Percentiles rank a stretch among this genome's conserved stretches.
Evolutionary conservation across 2,797 vertebrate species (phyloP).

Genomic region (Leptatherina wallacei): DNA sequence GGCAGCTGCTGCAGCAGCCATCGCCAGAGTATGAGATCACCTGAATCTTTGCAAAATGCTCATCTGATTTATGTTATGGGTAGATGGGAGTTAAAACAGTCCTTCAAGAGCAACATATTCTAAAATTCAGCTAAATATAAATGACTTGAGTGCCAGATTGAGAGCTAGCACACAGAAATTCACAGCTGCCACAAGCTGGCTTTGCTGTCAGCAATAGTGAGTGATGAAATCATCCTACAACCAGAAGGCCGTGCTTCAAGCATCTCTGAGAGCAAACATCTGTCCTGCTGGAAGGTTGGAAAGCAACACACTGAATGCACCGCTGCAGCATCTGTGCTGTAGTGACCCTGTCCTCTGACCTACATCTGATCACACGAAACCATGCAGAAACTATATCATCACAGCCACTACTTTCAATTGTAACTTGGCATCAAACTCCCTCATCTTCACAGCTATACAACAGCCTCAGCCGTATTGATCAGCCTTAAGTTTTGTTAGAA

Average conservation of each 20-base stretch:
- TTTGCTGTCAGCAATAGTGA: constrained; percentile 63
- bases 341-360: constrained; percentile 68
- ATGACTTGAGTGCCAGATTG: constrained; percentile 19
- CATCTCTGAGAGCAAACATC: constrained; percentile 63
- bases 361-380: constrained; percentile 47
- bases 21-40: constrained; percentile 40
- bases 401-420: constrained; percentile 3
- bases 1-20: constrained; percentile 58
- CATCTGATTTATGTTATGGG: constrained; percentile 17
- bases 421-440: neutral
- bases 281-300: constrained; percentile 61
- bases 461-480: neutral
- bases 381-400: constrained; percentile 1
- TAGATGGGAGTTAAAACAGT: constrained; percentile 3
- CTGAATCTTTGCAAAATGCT: constrained; percentile 30
- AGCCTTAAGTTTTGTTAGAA: neutral
- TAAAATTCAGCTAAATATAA: constrained; percentile 16
- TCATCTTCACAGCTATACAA: neutral
- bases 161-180: constrained; percentile 45
- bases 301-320: constrained; percentile 46
- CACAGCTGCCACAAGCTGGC: constrained; percentile 60
- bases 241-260: constrained; percentile 55
- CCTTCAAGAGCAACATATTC: constrained; percentile 6
- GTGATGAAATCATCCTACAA: constrained; percentile 70
- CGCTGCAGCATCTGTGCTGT: constrained; percentile 59